Base-by-base conservation (phyloP, 1,140 invertebrate genomes). In the Agrilus planipennis region DNA sequence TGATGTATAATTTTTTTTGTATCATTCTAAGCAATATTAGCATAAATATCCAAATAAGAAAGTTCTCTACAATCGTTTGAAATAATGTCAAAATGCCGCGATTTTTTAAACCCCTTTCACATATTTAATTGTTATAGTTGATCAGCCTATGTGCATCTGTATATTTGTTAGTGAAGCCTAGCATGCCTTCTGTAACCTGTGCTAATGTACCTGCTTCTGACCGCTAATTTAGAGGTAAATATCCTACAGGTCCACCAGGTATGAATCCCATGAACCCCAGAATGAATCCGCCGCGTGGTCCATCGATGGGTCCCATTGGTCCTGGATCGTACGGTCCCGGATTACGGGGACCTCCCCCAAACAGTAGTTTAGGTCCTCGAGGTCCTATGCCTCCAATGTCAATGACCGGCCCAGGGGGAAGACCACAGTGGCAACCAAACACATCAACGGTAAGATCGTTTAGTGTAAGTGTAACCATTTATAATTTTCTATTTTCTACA, bases 181-280 rank as follows among this genome's bases (percentile, higher is more conserved):
- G 57, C 54, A 55, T 59, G 55, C 43, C 12, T 15, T 47, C 23
- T 21, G 34, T 36, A 22, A 22, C 6, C 12, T 27, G 23, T 27
- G 7, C 7, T 9, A 7, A 27, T 27, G 12, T 27, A 27, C 23
- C 32, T 34, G n/a, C 17, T 34, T 11, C 17, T 34, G n/a, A 18
- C 17, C 17, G n/a, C 17, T 12, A 15, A 18, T 34, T 12, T 15
- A 12, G 12, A 42, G 16, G 30, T 36, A 22, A 22, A 34, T 21
- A 22, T 44, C 22, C 36, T 57, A 15, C 61, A 84, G 86, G 84
- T 53, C 84, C 84, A 44, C 82, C 84, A 29, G 85, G 85, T 34
- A 91, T 93, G 84, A 81, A 79, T 49, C 79, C 81, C 20, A 89
- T 93, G 82, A 90, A 88, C 63, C 86, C 86, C 35, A 73, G 91